Base-by-base conservation (phyloP, 2,797 vertebrate genomes). In the Ctenosaura bakeri region DNA sequence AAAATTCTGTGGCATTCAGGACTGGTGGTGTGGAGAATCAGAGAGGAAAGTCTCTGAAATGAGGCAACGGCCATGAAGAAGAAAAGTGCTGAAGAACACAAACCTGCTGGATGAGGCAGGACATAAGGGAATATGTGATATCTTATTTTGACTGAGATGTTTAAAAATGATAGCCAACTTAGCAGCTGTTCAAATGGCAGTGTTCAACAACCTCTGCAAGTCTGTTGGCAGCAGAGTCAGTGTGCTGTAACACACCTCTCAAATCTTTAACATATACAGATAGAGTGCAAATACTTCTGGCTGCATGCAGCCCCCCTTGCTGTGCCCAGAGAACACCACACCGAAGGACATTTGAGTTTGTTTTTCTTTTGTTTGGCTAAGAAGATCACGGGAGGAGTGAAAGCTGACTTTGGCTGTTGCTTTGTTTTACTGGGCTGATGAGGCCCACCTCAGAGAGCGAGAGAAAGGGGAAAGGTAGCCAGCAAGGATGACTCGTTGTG, bases 351-450 rank as follows among this genome's bases (percentile, higher is more conserved):
- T 90, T 83, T 35, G 13, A 56, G 64, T 90, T 90, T 83, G 64
- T 84, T 79, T 90, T 88, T 88, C 90, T 90, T 90, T 90, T 90
- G 90, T 90, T 83, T 88, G 86, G 90, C 90, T 54, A 78, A 79
- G 74, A 78, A 83, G 86, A 90, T 78, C 73, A 71, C 26, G 64
- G 81, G 81, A 90, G 81, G 59, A 69, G 46, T 35, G 80, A 90
- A 84, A 90, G 81, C 86, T 90, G 90, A 88, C 80, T 88, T 88
- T 90, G 90, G 90, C 90, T 56, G 46, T 59, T 83, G n/a, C 66
- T 84, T 79, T 90, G 86, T 90, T 90, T 90, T 88, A 83, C 86
- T 71, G 64, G 74, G 79, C 89, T 83, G 85, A 74, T 77, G 81
- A 83, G 13, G 26, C 85, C 84, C 71, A 90, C 85, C 62, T 87